A percentile compares a stretch with the other conserved stretches of the same genome.
These are phyloP conservation scores for Tragelaphus strepsiceros DNA, from an alignment of 2,113 vertebrate species.

Conservation along the genomic window DNA sequence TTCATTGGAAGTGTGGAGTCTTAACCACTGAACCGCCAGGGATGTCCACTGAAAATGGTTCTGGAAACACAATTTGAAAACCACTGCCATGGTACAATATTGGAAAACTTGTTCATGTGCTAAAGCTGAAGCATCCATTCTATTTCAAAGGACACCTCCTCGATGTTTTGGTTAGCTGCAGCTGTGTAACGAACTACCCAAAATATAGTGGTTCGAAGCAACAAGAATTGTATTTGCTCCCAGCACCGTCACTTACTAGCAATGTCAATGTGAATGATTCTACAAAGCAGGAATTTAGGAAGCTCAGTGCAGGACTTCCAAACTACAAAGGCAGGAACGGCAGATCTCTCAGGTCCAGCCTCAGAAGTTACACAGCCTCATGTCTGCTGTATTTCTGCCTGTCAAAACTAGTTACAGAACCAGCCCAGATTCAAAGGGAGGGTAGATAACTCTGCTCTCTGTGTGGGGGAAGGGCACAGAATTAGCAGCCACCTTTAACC, in stretches of 20 bases:
- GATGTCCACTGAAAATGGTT: background rate
- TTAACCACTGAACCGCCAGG: background rate
- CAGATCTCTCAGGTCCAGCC: background rate
- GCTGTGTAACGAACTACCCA: background rate
- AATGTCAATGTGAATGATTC: background rate
- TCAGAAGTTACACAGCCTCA: background rate
- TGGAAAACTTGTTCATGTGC: background rate
- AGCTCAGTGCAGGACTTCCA: background rate
- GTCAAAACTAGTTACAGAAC: background rate
- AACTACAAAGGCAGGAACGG: background rate
- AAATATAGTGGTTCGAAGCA: background rate
- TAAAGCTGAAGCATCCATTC: background rate
- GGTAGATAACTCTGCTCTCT: background rate
- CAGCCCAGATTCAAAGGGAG: background rate
- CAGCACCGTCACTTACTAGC: background rate
- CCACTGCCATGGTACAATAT: background rate
- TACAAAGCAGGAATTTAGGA: background rate
- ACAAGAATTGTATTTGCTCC: background rate
- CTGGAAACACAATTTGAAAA: background rate
- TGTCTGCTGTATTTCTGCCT: rapidly evolving
- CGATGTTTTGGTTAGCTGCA: background rate
- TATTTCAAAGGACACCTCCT: background rate
- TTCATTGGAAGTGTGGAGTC: background rate
- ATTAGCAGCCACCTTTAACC: background rate
- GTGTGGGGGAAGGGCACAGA: too few species aligned